Base-by-base conservation (phyloP, 1,140 invertebrate species). In the Eupristina koningsbergeri region DNA sequence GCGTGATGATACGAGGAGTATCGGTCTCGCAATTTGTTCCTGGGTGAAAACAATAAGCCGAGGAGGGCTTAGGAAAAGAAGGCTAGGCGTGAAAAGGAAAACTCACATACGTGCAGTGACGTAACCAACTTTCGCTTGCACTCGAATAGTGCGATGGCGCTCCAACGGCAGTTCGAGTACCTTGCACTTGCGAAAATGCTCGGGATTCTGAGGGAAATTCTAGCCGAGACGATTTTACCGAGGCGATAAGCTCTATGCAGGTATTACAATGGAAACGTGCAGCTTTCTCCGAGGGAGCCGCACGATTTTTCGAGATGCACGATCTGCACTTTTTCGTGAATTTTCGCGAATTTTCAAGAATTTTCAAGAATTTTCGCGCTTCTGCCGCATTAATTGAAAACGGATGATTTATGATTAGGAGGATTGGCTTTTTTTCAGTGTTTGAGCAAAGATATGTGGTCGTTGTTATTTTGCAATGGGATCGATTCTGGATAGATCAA, bases 121-220 rank as follows among this genome's bases (percentile, higher is more conserved):
- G 88, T 88, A 89, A 89, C 87, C 85, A 87, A 91, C 89, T 91
- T 91, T 91, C 89, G 89, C 90, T 77, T 41, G 58, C 41, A 29
- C 22, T 36, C 71, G 34, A 19, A 34, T 6, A 1, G 53, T 3
- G 22, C 36, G 64, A 69, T 17, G 34, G 63, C 29, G n/a, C 8
- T 7, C 9, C 47, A 17, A 8, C 41, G 9, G 53, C 80, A 85
- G 84, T 67, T 81, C 86, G 31, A 86, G 88, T 88, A 90, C 89
- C 90, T 91, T 90, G 90, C 89, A 90, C 90, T 91, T 90, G 89
- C 88, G 83, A 84, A 86, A 86, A 84, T 82, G n/a, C 86, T 87
- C 85, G 85, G 80, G 84, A 61, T 81, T 75, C 75, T 74, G 47
- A 74, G 53, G 36, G 34, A 81, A 81, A n/a, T 53, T 3, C 80